A percentile compares a stretch with the other conserved stretches of the same genome.
phyloP scores from a whole-genome alignment of 2,797 vertebrate species.

The Sebastes oblongus region DNA sequence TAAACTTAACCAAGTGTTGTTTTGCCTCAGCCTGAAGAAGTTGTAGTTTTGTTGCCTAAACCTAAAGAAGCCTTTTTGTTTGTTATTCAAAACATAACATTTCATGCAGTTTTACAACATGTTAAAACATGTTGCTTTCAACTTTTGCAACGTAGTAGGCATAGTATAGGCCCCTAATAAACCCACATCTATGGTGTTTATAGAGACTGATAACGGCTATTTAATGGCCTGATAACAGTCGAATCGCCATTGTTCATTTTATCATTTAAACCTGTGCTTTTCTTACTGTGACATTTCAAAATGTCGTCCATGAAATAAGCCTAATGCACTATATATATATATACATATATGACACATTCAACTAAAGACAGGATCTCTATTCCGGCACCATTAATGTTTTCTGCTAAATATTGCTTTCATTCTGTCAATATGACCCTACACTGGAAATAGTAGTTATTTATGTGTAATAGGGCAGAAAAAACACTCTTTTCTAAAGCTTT shows the following conservation, averaged over 20 bases:
- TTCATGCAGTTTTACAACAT: no score
- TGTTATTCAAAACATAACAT: no score
- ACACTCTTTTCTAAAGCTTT: constrained; percentile 7
- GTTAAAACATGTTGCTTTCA: no score
- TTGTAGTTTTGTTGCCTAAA: no score
- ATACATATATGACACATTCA: not conserved
- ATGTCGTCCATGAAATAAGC: not conserved
- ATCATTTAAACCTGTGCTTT: not conserved
- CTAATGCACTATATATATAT: not conserved
- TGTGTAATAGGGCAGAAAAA: constrained; percentile 28
- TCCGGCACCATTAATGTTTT: not conserved
- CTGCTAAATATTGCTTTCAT: not conserved
- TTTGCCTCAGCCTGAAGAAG: no score
- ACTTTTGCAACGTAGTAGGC: no score
- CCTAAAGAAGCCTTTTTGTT: no score
- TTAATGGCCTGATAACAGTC: no score
- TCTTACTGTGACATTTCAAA: not conserved
- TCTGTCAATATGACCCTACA: not conserved
- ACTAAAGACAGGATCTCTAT: not conserved
- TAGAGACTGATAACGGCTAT: no score
- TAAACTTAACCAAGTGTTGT: no score
- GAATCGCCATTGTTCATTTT: not conserved
- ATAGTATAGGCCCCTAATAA: no score
- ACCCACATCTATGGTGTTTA: no score
- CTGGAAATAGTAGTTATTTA: not conserved